phyloP scores from a whole-genome alignment of 2,113 vertebrate species.

The Lichenostomus cassidix region DNA sequence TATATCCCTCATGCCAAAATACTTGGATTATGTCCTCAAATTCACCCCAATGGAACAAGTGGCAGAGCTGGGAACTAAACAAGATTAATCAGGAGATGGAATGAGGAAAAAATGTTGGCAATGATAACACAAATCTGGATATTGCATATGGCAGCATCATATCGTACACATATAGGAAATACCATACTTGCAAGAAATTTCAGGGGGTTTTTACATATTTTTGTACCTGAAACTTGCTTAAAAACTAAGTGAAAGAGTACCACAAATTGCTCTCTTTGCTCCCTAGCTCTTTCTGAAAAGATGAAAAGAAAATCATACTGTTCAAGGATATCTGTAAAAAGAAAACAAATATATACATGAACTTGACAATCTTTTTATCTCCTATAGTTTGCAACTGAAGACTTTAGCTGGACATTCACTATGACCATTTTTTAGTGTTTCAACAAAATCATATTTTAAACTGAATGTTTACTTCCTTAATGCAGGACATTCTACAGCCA shows the following conservation, averaged over 20 bases:
- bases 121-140: background rate
- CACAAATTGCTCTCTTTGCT: background rate
- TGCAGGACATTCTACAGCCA: background rate
- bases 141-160: background rate
- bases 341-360: background rate
- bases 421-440: background rate
- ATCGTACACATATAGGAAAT: background rate
- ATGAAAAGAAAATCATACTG: background rate
- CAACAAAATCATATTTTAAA: background rate
- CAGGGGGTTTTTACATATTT: rapidly evolving
- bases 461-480: background rate
- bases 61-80: background rate
- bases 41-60: background rate
- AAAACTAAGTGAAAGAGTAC: background rate
- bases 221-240: background rate
- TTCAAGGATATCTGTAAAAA: background rate
- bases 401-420: background rate
- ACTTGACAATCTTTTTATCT: background rate
- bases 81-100: background rate
- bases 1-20: background rate
- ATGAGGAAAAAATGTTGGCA: background rate
- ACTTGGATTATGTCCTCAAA: background rate
- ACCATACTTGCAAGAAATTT: background rate
- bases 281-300: background rate
- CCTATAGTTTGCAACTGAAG: background rate